Evolutionary conservation across 2,888 invertebrate genomes (phyloP).

Genomic region (Seladonia tumulorum): DNA sequence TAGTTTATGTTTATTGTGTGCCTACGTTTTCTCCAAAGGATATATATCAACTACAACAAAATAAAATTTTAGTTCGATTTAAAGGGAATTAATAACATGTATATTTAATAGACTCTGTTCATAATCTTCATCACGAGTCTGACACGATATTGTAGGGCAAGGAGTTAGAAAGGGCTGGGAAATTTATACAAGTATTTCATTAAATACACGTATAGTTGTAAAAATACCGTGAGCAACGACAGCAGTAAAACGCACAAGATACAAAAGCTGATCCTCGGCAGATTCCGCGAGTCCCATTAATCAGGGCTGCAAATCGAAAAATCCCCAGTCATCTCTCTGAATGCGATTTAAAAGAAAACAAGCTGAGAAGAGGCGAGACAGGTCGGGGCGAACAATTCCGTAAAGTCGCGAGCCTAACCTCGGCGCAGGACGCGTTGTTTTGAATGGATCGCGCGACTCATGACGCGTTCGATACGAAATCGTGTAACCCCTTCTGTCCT

Average conservation of each 20-base stretch:
- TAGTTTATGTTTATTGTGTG: too few relatives aligned
- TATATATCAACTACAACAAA: too few relatives aligned
- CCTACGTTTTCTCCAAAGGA: too few relatives aligned
- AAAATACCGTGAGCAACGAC: too few relatives aligned
- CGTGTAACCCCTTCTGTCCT: conserved; percentile 65
- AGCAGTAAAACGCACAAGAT: neutral
- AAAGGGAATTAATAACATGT: too few relatives aligned
- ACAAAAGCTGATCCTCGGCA: neutral
- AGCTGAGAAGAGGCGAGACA: neutral
- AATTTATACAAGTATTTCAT: too few relatives aligned
- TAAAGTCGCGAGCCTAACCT: neutral
- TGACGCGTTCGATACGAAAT: conserved; percentile 64
- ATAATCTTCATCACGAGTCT: too few relatives aligned
- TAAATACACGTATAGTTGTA: neutral
- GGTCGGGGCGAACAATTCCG: neutral
- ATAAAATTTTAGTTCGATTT: too few relatives aligned
- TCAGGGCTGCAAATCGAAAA: neutral
- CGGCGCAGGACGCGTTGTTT: conserved; percentile 52
- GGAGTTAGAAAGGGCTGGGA: too few relatives aligned
- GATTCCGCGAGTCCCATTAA: neutral
- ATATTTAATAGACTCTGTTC: too few relatives aligned
- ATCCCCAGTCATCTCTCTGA: neutral
- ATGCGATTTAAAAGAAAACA: neutral
- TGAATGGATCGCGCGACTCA: conserved; percentile 66
- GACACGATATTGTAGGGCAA: too few relatives aligned